These are phyloP conservation scores for Epinotia bilunana DNA, from an alignment of 2,888 invertebrate genomes.

Conservation along the genomic window DNA sequence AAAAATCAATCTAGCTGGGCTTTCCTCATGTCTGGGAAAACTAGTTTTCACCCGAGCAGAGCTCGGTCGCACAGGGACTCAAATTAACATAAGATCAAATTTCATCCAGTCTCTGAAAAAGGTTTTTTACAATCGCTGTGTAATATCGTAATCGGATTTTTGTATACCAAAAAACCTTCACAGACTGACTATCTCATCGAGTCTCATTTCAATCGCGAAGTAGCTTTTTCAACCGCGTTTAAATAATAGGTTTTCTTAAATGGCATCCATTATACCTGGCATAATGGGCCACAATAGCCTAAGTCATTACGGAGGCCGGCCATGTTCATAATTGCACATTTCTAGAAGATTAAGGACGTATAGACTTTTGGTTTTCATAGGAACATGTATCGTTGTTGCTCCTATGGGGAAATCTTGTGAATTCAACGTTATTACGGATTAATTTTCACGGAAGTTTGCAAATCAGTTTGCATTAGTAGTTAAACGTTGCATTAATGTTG, in stretches of 20 bases:
- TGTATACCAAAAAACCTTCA: background rate
- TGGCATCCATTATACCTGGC: slow-evolving; percentile 46
- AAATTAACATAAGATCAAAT: too few species aligned
- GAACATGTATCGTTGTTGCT: background rate
- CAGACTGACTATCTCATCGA: background rate
- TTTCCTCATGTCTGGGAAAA: too few species aligned
- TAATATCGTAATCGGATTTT: background rate
- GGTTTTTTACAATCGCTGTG: too few species aligned
- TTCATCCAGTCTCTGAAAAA: too few species aligned
- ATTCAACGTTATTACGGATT: slow-evolving; percentile 34
- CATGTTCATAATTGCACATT: slow-evolving; percentile 39
- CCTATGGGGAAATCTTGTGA: background rate
- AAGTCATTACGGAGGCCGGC: slow-evolving; percentile 45
- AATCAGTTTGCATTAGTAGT: slow-evolving; percentile 33
- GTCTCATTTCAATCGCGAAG: slow-evolving; percentile 40
- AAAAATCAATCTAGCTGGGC: too few species aligned
- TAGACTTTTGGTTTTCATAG: background rate
- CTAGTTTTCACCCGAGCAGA: too few species aligned
- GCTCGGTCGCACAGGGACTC: too few species aligned
- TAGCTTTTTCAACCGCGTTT: slow-evolving; percentile 56
- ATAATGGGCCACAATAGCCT: slow-evolving; percentile 47
- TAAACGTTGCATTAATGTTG: slow-evolving; percentile 1
- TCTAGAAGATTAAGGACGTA: background rate
- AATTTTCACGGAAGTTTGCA: slow-evolving; percentile 35
- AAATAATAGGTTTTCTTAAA: slow-evolving; percentile 57